Evolutionary conservation across 2,888 invertebrate species (phyloP).

Genomic region (Chalcis sispes): DNA sequence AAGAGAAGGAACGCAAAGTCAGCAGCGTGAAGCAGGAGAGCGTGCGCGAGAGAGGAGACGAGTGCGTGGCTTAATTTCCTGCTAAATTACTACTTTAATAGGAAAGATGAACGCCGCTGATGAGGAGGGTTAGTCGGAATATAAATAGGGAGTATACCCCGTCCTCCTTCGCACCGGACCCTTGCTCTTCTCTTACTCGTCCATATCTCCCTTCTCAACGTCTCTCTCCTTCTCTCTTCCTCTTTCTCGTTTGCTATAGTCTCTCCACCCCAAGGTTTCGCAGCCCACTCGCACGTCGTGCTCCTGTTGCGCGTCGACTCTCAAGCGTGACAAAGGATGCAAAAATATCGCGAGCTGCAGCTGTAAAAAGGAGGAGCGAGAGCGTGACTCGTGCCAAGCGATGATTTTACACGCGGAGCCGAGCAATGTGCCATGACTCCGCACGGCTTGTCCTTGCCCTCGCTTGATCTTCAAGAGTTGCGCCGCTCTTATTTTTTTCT

Average conservation of each 20-base stretch:
- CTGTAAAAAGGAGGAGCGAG: slow-evolving; percentile 28
- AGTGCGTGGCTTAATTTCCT: slow-evolving; percentile 76
- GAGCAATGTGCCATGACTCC: slow-evolving; percentile 31
- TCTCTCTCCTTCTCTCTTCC: slow-evolving; percentile 39
- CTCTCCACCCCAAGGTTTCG: not conserved
- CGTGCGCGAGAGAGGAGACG: slow-evolving; percentile 69
- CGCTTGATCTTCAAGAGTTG: too few species aligned
- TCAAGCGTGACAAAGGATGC: slow-evolving; percentile 40
- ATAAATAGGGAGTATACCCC: slow-evolving; percentile 74
- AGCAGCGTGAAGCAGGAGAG: slow-evolving; percentile 61
- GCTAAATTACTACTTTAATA: slow-evolving; percentile 77
- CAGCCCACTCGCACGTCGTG: not conserved
- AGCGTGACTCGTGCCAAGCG: not conserved
- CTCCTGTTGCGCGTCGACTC: slow-evolving; percentile 56
- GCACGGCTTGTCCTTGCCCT: slow-evolving; percentile 23
- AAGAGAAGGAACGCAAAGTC: slow-evolving; percentile 21
- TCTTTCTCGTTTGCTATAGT: not conserved
- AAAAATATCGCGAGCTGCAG: slow-evolving; percentile 23
- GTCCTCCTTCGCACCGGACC: slow-evolving; percentile 23
- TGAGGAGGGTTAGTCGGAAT: slow-evolving; percentile 76
- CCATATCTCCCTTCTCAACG: not conserved
- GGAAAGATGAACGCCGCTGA: slow-evolving; percentile 76
- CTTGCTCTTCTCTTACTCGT: too few species aligned
- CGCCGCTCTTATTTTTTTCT: not conserved
- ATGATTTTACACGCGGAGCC: slow-evolving; percentile 37